phyloP scores from a whole-genome alignment of 2,888 invertebrate genomes.

The Adelognathus sp. region DNA sequence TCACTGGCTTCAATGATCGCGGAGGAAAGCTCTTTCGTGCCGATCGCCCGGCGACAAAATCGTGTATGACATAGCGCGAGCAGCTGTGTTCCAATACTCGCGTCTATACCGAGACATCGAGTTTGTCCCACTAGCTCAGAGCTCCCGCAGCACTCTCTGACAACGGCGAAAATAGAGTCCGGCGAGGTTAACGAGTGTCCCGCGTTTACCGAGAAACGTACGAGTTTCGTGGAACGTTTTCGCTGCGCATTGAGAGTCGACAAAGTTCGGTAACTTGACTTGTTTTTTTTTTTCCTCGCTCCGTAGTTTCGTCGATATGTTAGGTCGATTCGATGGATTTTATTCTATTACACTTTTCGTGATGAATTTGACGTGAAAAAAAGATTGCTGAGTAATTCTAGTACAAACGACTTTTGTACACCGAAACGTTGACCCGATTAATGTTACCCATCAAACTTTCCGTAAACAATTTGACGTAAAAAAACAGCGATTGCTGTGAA shows the following conservation, averaged over 20 bases:
- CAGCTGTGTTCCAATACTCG: conserved; percentile 17
- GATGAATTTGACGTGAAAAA: no score
- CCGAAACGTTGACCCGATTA: no score
- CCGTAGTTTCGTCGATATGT: neutral
- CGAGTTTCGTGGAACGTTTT: neutral
- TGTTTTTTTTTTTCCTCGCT: neutral
- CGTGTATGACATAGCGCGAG: conserved; percentile 19
- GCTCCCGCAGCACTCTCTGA: no score
- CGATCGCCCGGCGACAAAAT: neutral
- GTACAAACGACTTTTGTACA: no score
- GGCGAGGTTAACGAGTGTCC: neutral
- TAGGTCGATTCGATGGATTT: no score
- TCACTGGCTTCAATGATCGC: no score
- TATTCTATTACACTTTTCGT: no score
- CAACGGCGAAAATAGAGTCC: conserved; percentile 21
- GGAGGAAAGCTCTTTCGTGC: no score
- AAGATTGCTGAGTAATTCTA: no score
- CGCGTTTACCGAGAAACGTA: conserved; percentile 1
- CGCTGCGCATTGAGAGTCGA: neutral
- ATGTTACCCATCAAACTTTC: no score
- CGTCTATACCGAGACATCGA: neutral
- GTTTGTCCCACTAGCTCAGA: conserved; percentile 2
- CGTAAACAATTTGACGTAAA: no score
- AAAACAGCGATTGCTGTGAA: no score
- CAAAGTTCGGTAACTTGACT: neutral